phyloP scores from a whole-genome alignment of 2,797 vertebrate genomes.

The Numenius phaeopus region DNA sequence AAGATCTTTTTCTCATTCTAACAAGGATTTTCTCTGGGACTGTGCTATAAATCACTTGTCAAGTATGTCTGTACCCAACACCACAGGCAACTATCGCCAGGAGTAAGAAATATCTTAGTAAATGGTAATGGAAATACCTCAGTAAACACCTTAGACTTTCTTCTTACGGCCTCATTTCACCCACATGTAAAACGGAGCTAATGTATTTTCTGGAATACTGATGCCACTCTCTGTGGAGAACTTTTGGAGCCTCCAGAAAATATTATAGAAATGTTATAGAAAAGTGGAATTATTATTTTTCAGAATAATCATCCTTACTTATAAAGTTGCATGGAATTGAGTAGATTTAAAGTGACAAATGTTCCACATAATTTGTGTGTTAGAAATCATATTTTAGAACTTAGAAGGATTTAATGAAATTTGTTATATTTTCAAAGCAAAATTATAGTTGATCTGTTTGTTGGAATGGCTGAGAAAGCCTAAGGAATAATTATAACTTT shows the following conservation, averaged over 20 bases:
- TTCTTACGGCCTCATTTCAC: conserved; percentile 28
- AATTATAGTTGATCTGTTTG: background rate
- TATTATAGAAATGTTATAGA: background rate
- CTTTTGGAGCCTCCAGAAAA: background rate
- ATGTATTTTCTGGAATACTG: background rate
- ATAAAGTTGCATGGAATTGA: background rate
- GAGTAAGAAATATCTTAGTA: conserved; percentile 8
- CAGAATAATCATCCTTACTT: background rate
- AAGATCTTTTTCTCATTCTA: background rate
- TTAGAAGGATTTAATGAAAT: background rate
- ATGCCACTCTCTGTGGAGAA: background rate
- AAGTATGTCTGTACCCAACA: background rate
- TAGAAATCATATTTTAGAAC: background rate
- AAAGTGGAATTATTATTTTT: conserved; percentile 6
- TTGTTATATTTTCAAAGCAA: background rate
- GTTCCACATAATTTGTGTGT: background rate
- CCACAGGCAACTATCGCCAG: background rate
- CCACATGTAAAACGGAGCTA: background rate
- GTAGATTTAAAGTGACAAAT: background rate
- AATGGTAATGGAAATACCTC: background rate
- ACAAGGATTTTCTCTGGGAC: background rate
- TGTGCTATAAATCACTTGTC: conserved; percentile 28
- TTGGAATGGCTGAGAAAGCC: background rate
- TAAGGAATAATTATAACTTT: background rate
- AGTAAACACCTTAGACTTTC: background rate